phyloP scores from a whole-genome alignment of 2,797 vertebrate species.

The Lutjanus argentimaculatus region DNA sequence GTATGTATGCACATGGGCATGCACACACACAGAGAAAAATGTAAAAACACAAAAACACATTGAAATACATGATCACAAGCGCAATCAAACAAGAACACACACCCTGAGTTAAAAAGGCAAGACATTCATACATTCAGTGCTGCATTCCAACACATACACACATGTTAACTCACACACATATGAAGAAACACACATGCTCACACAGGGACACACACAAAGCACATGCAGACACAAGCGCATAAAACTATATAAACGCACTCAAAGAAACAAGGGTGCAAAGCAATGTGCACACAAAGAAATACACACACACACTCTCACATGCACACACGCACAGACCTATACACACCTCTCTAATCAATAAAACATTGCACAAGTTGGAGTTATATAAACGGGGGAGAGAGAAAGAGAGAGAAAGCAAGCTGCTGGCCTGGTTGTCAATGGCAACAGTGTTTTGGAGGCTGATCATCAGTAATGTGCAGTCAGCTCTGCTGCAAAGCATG shows the following conservation, averaged over 20 bases:
- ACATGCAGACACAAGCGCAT: background rate
- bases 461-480: conserved; percentile 44
- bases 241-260: background rate
- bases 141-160: conserved; percentile 11
- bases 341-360: conserved; percentile 49
- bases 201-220: background rate
- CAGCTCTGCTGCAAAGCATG: conserved; percentile 47
- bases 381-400: conserved; percentile 49
- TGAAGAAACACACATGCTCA: background rate
- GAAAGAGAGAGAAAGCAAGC: conserved; percentile 14
- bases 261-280: background rate
- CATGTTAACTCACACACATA: background rate
- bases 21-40: background rate
- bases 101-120: background rate
- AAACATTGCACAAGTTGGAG: conserved; percentile 47
- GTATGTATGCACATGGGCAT: background rate
- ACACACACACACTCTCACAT: background rate
- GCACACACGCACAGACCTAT: background rate
- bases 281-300: background rate
- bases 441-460: conserved; percentile 75
- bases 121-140: background rate
- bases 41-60: background rate
- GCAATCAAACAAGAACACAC: background rate
- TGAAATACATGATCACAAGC: background rate
- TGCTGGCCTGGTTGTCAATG: conserved; percentile 67